Conservation (phyloP, 2,113 vertebrate genomes). For the Chroicocephalus ridibundus region DNA sequence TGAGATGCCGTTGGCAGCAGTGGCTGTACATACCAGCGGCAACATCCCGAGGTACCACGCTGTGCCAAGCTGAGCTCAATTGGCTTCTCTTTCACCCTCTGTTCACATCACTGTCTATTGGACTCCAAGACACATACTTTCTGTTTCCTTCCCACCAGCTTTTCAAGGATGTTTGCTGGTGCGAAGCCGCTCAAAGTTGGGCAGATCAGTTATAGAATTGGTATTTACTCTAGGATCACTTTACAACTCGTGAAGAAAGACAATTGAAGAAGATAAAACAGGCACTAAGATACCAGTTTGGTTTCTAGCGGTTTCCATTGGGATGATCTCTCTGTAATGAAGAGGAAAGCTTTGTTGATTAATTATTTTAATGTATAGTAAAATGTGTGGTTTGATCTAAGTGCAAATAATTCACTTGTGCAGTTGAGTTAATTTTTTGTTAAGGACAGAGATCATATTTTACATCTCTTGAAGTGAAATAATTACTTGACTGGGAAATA, state of each 20-base stretch:
- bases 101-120: rapidly evolving
- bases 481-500: not conserved
- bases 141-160: not conserved
- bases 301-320: not conserved
- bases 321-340: not conserved
- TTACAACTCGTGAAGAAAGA: not conserved
- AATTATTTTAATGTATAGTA: not conserved
- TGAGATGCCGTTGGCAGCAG: not conserved
- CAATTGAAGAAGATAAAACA: not conserved
- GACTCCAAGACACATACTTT: not conserved
- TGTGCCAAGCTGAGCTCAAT: not conserved
- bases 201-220: not conserved
- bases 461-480: not conserved
- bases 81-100: not conserved
- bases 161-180: not conserved
- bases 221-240: not conserved
- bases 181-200: not conserved
- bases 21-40: not conserved
- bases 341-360: not conserved
- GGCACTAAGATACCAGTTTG: not conserved
- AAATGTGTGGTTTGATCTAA: not conserved
- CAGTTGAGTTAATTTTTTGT: not conserved
- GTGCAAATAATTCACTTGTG: not conserved
- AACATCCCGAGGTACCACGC: too few relatives aligned
- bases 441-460: not conserved